Evolutionary conservation across 2,113 vertebrate species (phyloP), one percentile per base, ranked within the genome.

Genomic region (Hippocampus guttulatus): DNA sequence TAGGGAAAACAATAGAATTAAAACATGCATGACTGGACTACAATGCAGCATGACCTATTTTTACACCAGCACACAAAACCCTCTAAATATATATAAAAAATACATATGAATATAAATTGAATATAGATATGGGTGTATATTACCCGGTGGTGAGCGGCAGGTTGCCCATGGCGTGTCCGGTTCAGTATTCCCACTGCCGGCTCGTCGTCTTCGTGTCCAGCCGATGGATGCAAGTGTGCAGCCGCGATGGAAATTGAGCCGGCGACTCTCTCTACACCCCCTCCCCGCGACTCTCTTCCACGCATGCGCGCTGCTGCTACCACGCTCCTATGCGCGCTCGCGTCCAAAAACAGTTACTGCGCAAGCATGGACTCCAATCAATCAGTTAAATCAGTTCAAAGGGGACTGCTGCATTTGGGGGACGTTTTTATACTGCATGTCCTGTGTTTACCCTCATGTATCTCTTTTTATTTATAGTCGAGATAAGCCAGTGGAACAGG

Each of bases 391-490:
- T 5, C 27, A 33, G 58, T 60, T 60, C 25, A 27, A 15, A 14
- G 6, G 25, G 2, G 14, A 15, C 57, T 58, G 57, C 2, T 6
- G 57, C 23, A 16, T 58, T 58, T 12, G 27, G 58, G 18, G 0
- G 27, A 30, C 15, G 58, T 7, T 60, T 60, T 60, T 18, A 30
- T 60, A 27, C 25, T 33, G 14, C 58, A 60, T 23, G 55, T 12
- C 23, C n/a, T 57, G 23, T 25, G 3, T 52, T n/a, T 25, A 57
- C 14, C 23, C 23, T 58, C 11, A 10, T 15, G 55, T 64, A 40
- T 64, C 62, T 8, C 15, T 12, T 49, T 73, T 49, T 73, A 81
- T 73, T 67, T 64, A 64, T 69, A 71, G 21, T 8, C 3, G 11
- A 23, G 15, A 52, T 0, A 8, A 27, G 5, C 7, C 57, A 6